phyloP scores from a whole-genome alignment of 2,888 invertebrate genomes.

The Tholera decimalis region DNA sequence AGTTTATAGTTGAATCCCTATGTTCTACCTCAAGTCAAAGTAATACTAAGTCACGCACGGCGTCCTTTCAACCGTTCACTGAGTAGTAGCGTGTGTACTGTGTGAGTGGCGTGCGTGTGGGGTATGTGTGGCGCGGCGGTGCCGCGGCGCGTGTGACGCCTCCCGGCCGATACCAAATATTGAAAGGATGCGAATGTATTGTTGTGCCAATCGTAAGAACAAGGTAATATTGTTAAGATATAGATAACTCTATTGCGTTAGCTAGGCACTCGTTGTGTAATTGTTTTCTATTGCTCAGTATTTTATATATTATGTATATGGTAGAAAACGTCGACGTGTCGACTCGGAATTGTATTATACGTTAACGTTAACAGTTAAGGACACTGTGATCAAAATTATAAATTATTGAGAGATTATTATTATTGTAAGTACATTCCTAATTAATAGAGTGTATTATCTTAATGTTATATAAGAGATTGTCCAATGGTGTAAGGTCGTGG shows the following conservation, averaged over 20 bases:
- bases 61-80: conserved; percentile 77
- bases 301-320: conserved; percentile 82
- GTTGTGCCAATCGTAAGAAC: conserved; percentile 89
- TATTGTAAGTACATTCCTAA: conserved; percentile 91
- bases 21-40: conserved; percentile 90
- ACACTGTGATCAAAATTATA: conserved; percentile 91
- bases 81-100: conserved; percentile 57
- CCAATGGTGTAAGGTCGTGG: conserved; percentile 71
- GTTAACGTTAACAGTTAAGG: conserved; percentile 90
- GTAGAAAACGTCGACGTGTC: conserved; percentile 80
- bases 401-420: conserved; percentile 91
- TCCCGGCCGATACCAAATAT: conserved; percentile 85
- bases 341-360: conserved; percentile 89
- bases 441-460: conserved; percentile 87
- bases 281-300: conserved; percentile 91
- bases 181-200: conserved; percentile 83
- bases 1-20: conserved; percentile 87
- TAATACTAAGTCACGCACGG: conserved; percentile 87
- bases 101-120: conserved; percentile 47
- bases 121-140: conserved; percentile 47
- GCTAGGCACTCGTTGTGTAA: conserved; percentile 85
- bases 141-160: conserved; percentile 53
- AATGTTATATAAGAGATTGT: conserved; percentile 86
- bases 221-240: conserved; percentile 89
- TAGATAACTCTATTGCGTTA: conserved; percentile 87